Base-by-base conservation (phyloP, 2,888 invertebrate species). In the Tachina fera region DNA sequence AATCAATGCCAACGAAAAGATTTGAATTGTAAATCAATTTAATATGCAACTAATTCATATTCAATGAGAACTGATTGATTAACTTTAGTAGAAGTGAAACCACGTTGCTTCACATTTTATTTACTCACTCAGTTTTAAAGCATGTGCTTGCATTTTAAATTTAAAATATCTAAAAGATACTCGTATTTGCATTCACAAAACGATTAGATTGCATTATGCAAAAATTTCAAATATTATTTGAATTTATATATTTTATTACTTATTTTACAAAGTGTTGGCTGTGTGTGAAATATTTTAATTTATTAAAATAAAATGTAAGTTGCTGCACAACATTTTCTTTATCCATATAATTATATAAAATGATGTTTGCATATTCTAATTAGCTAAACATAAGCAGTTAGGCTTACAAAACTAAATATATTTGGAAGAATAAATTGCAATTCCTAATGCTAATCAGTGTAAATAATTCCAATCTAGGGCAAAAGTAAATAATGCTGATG, bases 1-100 rank as follows among this genome's bases (percentile, higher is more conserved):
- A 76, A 65, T 56, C 65, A 56, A 53, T 22, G 3, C 45, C 5
- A 13, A 3, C 11, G 58, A 5, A 43, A 19, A 2, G 11, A 75
- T 75, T 75, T 75, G 53, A 51, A 76, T 65, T 76, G 65, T 14
- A 76, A 67, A 76, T 56, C 45, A 45, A 16, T 76, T 53, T 31
- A 65, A 76, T 76, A 65, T 65, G n/a, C 3, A 41, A 22, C 51
- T 63, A 51, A 45, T 45, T 65, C 9, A 45, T 45, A 65, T 67
- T 56, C 56, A 45, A 9, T 43, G 10, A 75, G 49, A 53, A 14
- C 1, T 16, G 41, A 13, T 16, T 43, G 41, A 1, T 61, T 13
- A 39, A 60, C 5, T 61, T 9, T 16, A 61, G 5, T 43, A 6
- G 43, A 39, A 61, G 16, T 19, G 49, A 13, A 49, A 31, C n/a